Percentiles rank a stretch among this genome's conserved stretches.
These are phyloP conservation scores for Cliona cf. orientalis DNA, from an alignment of 37 sponge, comb jelly and placozoan species.

Conservation along the genomic window DNA sequence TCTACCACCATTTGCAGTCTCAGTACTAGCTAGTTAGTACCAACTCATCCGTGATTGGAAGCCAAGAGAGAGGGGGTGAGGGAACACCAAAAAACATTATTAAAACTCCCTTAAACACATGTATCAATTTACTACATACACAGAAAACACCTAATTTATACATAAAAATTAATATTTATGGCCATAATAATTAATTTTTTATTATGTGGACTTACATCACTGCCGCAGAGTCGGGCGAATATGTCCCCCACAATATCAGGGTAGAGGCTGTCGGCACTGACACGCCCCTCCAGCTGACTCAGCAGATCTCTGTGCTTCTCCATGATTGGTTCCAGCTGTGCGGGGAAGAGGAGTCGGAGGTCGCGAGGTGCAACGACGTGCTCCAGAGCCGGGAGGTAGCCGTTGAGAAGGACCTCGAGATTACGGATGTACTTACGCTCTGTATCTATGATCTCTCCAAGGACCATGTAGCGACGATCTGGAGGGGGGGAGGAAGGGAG, in stretches of 20 bases:
- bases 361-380: conserved; percentile 42
- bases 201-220: background rate
- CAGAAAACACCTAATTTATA: too few relatives aligned
- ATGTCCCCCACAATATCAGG: conserved; percentile 60
- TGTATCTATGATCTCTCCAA: conserved; percentile 59
- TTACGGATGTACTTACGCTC: conserved; percentile 53
- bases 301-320: conserved; percentile 44
- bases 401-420: conserved; percentile 34
- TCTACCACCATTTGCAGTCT: too few relatives aligned
- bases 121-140: too few relatives aligned
- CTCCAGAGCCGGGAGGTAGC: conserved; percentile 55
- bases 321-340: conserved; percentile 69
- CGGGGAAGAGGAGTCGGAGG: conserved; percentile 64
- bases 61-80: too few relatives aligned
- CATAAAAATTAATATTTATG: too few relatives aligned
- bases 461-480: conserved; percentile 35
- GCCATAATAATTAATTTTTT: too few relatives aligned
- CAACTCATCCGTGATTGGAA: too few relatives aligned
- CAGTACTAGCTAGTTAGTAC: too few relatives aligned
- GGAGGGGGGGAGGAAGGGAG: too few relatives aligned
- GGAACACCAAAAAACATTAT: too few relatives aligned
- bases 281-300: conserved; percentile 15
- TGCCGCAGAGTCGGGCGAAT: conserved; percentile 25
- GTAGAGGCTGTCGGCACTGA: background rate
- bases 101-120: too few relatives aligned